These are phyloP conservation scores for Benitochromis conjunctus DNA, from an alignment of 2,113 vertebrate species.

Conservation along the genomic window DNA sequence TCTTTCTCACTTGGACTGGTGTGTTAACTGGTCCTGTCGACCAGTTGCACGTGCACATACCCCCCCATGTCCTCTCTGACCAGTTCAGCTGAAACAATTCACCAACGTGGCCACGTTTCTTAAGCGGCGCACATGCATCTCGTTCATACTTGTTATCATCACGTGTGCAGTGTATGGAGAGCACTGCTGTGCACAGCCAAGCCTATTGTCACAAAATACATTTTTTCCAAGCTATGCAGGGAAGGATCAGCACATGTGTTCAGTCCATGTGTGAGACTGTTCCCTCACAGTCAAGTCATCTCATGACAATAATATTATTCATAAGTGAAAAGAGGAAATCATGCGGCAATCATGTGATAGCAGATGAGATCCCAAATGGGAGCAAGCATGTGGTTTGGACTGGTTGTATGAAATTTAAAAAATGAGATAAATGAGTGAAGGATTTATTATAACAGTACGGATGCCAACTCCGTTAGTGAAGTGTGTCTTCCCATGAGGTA, in stretches of 20 bases:
- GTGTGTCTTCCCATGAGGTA: background rate
- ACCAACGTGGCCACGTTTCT: background rate
- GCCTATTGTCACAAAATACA: slow-evolving; percentile 18
- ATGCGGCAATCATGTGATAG: background rate
- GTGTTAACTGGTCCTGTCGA: background rate
- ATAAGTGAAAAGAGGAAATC: background rate
- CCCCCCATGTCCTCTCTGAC: background rate
- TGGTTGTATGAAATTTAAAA: background rate
- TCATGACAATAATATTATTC: slow-evolving; percentile 15
- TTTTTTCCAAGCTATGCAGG: background rate
- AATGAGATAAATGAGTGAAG: background rate
- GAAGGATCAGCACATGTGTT: background rate
- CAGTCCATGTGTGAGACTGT: background rate
- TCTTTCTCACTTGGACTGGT: slow-evolving; percentile 13
- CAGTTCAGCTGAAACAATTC: background rate
- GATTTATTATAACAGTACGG: background rate
- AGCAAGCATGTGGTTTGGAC: background rate
- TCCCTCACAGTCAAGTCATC: slow-evolving; percentile 7
- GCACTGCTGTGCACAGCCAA: background rate
- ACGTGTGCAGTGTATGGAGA: background rate
- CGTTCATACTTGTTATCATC: background rate
- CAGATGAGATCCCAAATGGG: background rate
- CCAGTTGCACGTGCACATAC: background rate
- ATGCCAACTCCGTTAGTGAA: background rate
- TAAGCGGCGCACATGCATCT: background rate